Percentiles rank a stretch among this genome's conserved stretches.
Evolutionary conservation across 2,888 invertebrate species (phyloP).

Genomic region (Latheticus oryzae): DNA sequence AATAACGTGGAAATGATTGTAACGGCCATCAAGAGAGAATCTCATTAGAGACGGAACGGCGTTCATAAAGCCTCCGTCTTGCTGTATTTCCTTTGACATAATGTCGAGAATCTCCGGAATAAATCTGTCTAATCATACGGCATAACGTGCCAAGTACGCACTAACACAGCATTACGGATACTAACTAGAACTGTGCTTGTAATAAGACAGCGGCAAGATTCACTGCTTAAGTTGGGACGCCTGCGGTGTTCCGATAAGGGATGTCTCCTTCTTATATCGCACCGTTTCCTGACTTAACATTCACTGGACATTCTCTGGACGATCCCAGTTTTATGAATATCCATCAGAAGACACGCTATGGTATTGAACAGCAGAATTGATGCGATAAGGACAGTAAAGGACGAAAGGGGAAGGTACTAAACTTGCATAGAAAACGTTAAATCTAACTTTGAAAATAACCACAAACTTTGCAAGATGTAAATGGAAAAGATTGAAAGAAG

Average conservation of each 20-base stretch:
- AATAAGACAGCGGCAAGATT: constrained; percentile 60
- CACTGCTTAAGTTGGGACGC: constrained; percentile 57
- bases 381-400: too few relatives aligned
- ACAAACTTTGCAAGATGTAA: too few relatives aligned
- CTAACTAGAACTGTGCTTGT: constrained; percentile 59
- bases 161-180: constrained; percentile 62
- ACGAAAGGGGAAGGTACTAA: too few relatives aligned
- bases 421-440: too few relatives aligned
- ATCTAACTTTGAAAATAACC: too few relatives aligned
- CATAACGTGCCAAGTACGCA: constrained; percentile 64
- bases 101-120: constrained; percentile 62
- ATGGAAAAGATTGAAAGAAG: too few relatives aligned
- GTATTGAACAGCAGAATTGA: too few relatives aligned
- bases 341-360: constrained; percentile 20
- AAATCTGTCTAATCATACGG: constrained; percentile 65
- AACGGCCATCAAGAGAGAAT: constrained; percentile 59
- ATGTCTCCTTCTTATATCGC: constrained; percentile 53
- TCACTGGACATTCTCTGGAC: constrained; percentile 31
- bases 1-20: constrained; percentile 59
- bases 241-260: constrained; percentile 57
- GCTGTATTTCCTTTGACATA: constrained; percentile 60
- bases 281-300: constrained; percentile 37
- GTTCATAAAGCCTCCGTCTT: constrained; percentile 55
- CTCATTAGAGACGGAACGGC: constrained; percentile 58
- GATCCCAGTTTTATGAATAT: constrained; percentile 44